Evolutionary conservation across 2,888 invertebrate species (phyloP).

Genomic region (Scrobipalpa atriplicella): DNA sequence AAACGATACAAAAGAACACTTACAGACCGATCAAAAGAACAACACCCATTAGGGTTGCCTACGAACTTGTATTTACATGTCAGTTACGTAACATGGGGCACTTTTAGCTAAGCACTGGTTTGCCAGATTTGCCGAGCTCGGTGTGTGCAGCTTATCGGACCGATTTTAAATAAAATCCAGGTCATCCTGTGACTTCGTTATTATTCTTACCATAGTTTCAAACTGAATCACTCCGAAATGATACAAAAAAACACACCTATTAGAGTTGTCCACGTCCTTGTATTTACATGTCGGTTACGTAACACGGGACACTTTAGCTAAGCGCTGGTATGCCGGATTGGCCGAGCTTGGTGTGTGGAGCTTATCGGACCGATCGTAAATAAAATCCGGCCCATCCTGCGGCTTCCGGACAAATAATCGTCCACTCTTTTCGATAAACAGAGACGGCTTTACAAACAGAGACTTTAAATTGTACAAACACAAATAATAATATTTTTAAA

Average conservation of each 20-base stretch:
- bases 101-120: not conserved
- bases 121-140: not conserved
- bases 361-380: conserved; percentile 53
- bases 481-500: no score
- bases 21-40: conserved; percentile 10
- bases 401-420: conserved; percentile 52
- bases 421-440: conserved; percentile 40
- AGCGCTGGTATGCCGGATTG: conserved; percentile 19
- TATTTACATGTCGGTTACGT: not conserved
- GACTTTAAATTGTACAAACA: no score
- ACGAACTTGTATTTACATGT: not conserved
- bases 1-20: conserved; percentile 11
- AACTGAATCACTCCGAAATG: not conserved
- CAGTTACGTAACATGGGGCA: not conserved
- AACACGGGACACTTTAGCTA: conserved; percentile 13
- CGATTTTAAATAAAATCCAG: not conserved
- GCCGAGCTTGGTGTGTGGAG: conserved; percentile 36
- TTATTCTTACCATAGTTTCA: not conserved
- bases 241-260: not conserved
- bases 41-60: conserved; percentile 1
- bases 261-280: not conserved
- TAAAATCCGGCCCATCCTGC: conserved; percentile 47
- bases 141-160: no score
- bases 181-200: not conserved
- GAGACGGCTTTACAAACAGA: conserved; percentile 20